A percentile compares a stretch with the other conserved stretches of the same genome.
Conservation (phyloP, 30 jellyfish, hydroid and myxozoan species). For the Cassiopea andromeda region DNA sequence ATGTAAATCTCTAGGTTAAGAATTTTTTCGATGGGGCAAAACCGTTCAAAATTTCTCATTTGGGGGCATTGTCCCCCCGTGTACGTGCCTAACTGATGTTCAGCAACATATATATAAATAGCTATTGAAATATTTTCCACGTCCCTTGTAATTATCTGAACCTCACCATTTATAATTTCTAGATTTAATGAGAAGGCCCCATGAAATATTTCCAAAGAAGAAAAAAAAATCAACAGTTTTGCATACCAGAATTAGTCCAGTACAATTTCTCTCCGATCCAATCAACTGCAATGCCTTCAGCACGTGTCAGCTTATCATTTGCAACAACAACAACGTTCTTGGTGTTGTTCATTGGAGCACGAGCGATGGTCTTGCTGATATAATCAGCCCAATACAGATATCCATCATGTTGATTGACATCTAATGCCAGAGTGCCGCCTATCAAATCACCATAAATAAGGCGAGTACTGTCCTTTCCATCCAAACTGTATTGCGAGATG, state of each 20-base stretch:
- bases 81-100: too few species aligned
- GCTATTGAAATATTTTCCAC: too few species aligned
- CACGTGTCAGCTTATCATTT: constrained; percentile 67
- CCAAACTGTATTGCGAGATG: constrained; percentile 77
- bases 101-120: too few species aligned
- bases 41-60: too few species aligned
- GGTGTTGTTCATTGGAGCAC: constrained; percentile 30
- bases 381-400: constrained; percentile 93
- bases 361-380: constrained; percentile 72
- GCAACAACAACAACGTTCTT: constrained; percentile 58
- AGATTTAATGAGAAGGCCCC: background rate
- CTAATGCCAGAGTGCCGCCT: constrained; percentile 75
- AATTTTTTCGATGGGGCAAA: too few species aligned
- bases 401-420: constrained; percentile 72
- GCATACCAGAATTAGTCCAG: constrained; percentile 93
- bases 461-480: constrained; percentile 65
- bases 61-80: too few species aligned
- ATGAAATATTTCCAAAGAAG: too few species aligned
- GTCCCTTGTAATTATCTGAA: too few species aligned
- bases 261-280: constrained; percentile 94
- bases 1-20: too few species aligned
- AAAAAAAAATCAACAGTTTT: background rate
- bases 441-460: constrained; percentile 55
- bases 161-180: too few species aligned
- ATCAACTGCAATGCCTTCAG: constrained; percentile 95